Evolutionary conservation across 92 coral and sea anemone species (phyloP), one percentile per base, ranked within the genome.

Genomic region (Bergia sp.): DNA sequence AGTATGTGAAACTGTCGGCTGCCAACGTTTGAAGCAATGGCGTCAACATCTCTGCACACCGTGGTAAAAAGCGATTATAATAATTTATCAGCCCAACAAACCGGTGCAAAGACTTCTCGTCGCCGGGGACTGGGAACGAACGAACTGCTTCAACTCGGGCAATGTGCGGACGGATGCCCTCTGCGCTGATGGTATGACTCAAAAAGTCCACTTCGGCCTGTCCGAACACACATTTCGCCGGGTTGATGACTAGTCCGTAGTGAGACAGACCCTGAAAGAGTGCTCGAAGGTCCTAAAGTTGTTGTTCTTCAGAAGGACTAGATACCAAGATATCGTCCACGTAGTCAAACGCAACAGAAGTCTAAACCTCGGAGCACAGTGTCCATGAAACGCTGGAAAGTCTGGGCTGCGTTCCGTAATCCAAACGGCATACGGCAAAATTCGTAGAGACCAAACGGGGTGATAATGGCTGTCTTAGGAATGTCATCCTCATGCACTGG

Each of bases 381-480:
- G 29, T 29, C 29, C 29, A 29, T 84, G 85, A 91, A 84, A 20
- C 89, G 65, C 91, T 92, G 90, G 57, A 92, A 92, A 77, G 92
- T 89, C 45, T 92, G 86, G 29, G 92, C 90, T 29, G 92, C 90
- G 58, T 77, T 91, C 45, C 80, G 87, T 65, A 91, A 78, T 7
- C 89, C 92, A 45, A 89, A 88, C 38, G 91, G 93, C 93, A 91
- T 83, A 18, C 89, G 85, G 82, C 86, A 65, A 41, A 92, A 89
- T 77, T 92, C 92, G 40, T 38, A 90, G 23, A 90, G 89, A 18
- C 92, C 94, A 77, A 90, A 92, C 2, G 92, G 91, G 20, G 91
- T 87, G 23, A 88, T 85, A 41, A 88, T 88, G 58, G 91, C 89
- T 20, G 91, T 88, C 76, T 84, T 91, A 4, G 89, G 86, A 37